A percentile compares a stretch with the other conserved stretches of the same genome.
These are phyloP conservation scores for Colistium nudipinnis DNA, from an alignment of 2,113 vertebrate species.

Conservation along the genomic window DNA sequence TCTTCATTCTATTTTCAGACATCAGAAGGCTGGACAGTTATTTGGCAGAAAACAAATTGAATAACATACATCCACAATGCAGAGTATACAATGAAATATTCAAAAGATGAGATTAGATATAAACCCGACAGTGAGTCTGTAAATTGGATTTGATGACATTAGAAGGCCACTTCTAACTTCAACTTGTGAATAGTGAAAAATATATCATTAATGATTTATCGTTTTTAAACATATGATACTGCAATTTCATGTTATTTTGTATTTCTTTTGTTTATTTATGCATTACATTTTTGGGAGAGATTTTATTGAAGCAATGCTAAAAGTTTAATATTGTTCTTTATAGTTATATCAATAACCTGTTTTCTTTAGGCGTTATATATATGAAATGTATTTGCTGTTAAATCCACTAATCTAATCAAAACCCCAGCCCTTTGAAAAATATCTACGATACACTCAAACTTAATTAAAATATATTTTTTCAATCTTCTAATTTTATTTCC, in stretches of 20 bases:
- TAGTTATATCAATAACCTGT: neutral
- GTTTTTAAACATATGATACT: too few species aligned
- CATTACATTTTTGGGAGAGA: neutral
- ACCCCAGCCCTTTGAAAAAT: neutral
- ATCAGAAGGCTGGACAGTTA: neutral
- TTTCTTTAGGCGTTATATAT: too few species aligned
- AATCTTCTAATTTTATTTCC: neutral
- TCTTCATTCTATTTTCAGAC: neutral
- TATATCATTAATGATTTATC: neutral
- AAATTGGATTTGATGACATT: neutral
- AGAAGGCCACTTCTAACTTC: neutral
- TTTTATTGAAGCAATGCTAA: neutral
- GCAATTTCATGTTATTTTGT: neutral
- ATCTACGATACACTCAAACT: neutral
- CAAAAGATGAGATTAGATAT: neutral
- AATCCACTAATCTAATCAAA: too few species aligned
- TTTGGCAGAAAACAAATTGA: neutral
- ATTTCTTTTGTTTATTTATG: neutral
- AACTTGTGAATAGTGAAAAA: conserved; percentile 5
- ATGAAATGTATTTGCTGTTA: too few species aligned
- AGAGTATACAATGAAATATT: neutral
- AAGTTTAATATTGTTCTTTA: neutral
- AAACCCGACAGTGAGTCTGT: neutral
- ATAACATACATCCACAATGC: neutral
- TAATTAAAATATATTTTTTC: neutral